phyloP scores from a whole-genome alignment of 2,888 invertebrate genomes.

The Uropetala carovei region DNA sequence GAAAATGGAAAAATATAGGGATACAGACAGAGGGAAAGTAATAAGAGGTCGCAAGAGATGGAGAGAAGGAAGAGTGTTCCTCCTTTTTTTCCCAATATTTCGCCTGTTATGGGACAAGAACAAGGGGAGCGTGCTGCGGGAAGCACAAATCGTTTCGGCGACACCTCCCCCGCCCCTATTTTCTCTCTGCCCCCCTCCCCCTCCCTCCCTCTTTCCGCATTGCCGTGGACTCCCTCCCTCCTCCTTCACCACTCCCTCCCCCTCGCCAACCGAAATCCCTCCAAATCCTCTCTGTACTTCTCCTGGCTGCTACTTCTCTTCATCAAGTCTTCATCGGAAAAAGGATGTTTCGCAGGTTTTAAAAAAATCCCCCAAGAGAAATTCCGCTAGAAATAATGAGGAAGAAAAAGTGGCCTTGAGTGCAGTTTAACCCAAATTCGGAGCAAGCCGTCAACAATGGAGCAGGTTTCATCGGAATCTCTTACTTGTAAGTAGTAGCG shows the following conservation, averaged over 20 bases:
- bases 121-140: background rate
- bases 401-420: conserved; percentile 6
- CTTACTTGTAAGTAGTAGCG: background rate
- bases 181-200: background rate
- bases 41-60: background rate
- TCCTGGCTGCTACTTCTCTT: background rate
- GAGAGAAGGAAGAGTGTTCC: background rate
- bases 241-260: too few relatives aligned
- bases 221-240: background rate
- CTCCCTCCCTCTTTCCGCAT: background rate
- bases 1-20: background rate
- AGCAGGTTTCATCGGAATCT: background rate
- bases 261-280: background rate
- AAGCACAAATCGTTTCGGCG: conserved; percentile 2
- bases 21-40: background rate
- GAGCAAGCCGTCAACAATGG: background rate
- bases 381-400: background rate
- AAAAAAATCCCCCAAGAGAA: background rate
- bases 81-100: background rate
- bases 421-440: background rate
- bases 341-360: background rate
- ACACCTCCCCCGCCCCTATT: background rate
- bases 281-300: background rate
- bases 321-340: background rate
- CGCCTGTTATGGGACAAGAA: background rate